Base-by-base conservation (phyloP, 2,888 invertebrate genomes). In the Neoascia interrupta region DNA sequence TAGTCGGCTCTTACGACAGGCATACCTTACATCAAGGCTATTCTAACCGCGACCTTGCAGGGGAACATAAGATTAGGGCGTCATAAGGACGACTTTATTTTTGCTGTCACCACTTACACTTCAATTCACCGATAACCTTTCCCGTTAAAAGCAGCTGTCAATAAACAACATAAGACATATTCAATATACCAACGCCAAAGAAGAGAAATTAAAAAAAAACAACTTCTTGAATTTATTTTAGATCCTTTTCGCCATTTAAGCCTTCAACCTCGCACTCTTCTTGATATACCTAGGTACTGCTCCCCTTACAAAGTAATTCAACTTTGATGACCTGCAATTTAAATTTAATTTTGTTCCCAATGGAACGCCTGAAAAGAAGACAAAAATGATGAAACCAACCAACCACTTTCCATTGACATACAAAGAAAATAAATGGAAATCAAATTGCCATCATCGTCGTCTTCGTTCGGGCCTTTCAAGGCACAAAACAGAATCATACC, bases 271-370 rank as follows among this genome's bases (percentile, higher is more conserved):
- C n/a, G 16, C 41, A 11, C 54, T 54, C 36, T 5, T 6, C 21
- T 41, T 51, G n/a, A 28, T 41, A 41, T 31, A 23, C 49, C 21
- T 11, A 5, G 16, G 16, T 54, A 31, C 3, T 31, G n/a, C 31
- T n/a, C 4, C 10, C 0, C 6, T 36, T 23, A 28, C n/a, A 18
- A 41, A 11, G 63, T 54, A 63, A 58, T 60, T 66, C 53, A 39
- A 61, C 60, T 68, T 68, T 74, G 74, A 74, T 54, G 60, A 68
- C 60, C 53, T 61, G 41, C 60, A 61, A 61, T 74, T 61, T 34
- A 45, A 74, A 74, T 68, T 74, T 61, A 74, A 74, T 74, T 74
- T 74, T 58, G 45, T 68, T 26, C 16, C 28, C 51, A 74, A 54
- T 47, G 5, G 23, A 39, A 11, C 4, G 13, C 8, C 26, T n/a